A percentile compares a stretch with the other conserved stretches of the same genome.
Conservation (phyloP, 2,888 invertebrate species). For the Drosophila anomalata region DNA sequence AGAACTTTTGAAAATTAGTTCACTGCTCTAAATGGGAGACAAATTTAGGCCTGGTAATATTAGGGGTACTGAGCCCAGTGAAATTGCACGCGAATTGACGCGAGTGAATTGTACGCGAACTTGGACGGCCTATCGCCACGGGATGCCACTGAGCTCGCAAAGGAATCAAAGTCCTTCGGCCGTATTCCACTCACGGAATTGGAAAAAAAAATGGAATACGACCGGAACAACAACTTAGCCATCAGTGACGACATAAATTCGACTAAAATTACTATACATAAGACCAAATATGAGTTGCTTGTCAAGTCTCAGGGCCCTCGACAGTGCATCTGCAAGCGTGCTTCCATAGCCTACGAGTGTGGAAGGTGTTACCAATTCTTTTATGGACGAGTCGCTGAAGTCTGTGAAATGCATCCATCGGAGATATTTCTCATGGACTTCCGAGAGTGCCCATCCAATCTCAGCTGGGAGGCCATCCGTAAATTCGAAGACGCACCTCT, state of each 20-base stretch:
- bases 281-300: constrained; percentile 6
- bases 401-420: constrained; percentile 50
- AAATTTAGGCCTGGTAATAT: too few species aligned
- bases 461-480: constrained; percentile 39
- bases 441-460: constrained; percentile 35
- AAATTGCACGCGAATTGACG: too few species aligned
- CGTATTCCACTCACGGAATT: background rate
- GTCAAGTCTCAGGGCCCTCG: background rate
- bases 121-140: too few species aligned
- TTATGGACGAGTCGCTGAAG: constrained; percentile 42
- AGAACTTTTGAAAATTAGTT: too few species aligned
- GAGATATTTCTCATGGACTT: constrained; percentile 56
- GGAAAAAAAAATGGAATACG: background rate
- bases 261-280: background rate
- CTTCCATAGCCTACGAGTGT: constrained; percentile 39
- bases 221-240: background rate
- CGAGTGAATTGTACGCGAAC: too few species aligned
- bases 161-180: too few species aligned
- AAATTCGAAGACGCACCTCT: constrained; percentile 12
- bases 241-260: too few species aligned
- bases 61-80: too few species aligned
- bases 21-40: too few species aligned
- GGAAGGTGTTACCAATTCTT: constrained; percentile 49
- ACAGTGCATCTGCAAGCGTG: constrained; percentile 49
- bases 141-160: too few species aligned